phyloP scores from a whole-genome alignment of 2,888 invertebrate species.

The Melangyna quadrimaculata region DNA sequence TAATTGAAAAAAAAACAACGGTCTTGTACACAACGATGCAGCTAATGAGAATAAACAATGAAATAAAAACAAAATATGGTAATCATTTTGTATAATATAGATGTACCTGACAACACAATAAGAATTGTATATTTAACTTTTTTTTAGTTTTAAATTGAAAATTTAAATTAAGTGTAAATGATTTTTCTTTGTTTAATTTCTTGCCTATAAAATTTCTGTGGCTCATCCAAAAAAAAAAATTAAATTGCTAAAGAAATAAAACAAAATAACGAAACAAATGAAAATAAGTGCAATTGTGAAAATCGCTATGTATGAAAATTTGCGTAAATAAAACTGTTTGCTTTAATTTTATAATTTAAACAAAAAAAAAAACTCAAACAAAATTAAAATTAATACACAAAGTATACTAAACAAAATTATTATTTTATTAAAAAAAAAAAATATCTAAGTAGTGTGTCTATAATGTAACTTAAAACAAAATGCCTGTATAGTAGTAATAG shows the following conservation, averaged over 20 bases:
- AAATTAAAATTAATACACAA: constrained; percentile 19
- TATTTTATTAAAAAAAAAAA: neutral
- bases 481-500: constrained; percentile 50
- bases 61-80: constrained; percentile 50
- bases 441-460: constrained; percentile 17
- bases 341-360: constrained; percentile 58
- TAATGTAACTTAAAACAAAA: constrained; percentile 28
- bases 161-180: constrained; percentile 17
- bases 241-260: constrained; percentile 6
- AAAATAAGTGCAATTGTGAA: constrained; percentile 61
- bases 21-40: constrained; percentile 41
- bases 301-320: constrained; percentile 57
- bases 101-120: constrained; percentile 73
- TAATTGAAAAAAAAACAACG: neutral
- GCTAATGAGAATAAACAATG: constrained; percentile 25
- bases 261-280: neutral
- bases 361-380: neutral
- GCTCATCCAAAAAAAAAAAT: constrained; percentile 15
- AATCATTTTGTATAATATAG: constrained; percentile 73
- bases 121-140: constrained; percentile 59
- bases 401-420: constrained; percentile 44
- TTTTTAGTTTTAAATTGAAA: constrained; percentile 33
- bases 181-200: constrained; percentile 21
- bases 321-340: constrained; percentile 49
- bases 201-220: constrained; percentile 41